Base-by-base conservation (phyloP, 2,113 vertebrate genomes). In the Scartelaos histophorus region DNA sequence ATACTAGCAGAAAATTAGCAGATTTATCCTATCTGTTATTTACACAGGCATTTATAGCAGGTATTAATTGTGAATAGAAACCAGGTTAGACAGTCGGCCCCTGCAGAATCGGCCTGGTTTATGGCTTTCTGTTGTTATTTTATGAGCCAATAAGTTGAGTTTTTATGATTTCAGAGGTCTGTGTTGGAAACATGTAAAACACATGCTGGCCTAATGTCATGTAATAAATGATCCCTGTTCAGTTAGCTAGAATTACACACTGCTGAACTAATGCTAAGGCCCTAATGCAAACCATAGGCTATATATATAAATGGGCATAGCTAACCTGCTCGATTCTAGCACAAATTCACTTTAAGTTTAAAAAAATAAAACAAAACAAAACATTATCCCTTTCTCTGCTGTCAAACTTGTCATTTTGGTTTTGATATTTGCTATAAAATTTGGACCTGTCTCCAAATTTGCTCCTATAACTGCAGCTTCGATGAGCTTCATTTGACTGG, bases 131-230 rank as follows among this genome's bases (percentile, higher is more conserved):
- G 61, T 62, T 35, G 16, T 38, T 12, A 35, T 64, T 64, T 64
- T 64, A 64, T n/a, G 61, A 38, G 61, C 34, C 61, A 38, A 64
- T 64, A 43, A 64, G 43, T 64, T 64, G 61, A 64, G 61, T 43
- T 61, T 58, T 15, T 38, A 22, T 19, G 51, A 49, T 68, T 35
- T 65, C 71, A n/a, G 25, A 35, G 25, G 13, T 70, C 46, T 53
- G 35, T 25, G 69, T 82, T 78, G 75, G 69, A 17, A n/a, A 70
- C 70, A 19, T 16, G 19, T 7, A 35, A 66, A 7, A 25, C 58
- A 43, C 38, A 43, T 5, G 17, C 12, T 74, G 84, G 79, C 84
- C 56, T 75, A 74, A 46, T 77, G 69, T 86, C 78, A 57, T 25
- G 60, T 38, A 12, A 57, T 61, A 29, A 29, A 29, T 29, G 29